A percentile compares a stretch with the other conserved stretches of the same genome.
Conservation (phyloP, 2,888 invertebrate genomes). For the Drosophila cognata region DNA sequence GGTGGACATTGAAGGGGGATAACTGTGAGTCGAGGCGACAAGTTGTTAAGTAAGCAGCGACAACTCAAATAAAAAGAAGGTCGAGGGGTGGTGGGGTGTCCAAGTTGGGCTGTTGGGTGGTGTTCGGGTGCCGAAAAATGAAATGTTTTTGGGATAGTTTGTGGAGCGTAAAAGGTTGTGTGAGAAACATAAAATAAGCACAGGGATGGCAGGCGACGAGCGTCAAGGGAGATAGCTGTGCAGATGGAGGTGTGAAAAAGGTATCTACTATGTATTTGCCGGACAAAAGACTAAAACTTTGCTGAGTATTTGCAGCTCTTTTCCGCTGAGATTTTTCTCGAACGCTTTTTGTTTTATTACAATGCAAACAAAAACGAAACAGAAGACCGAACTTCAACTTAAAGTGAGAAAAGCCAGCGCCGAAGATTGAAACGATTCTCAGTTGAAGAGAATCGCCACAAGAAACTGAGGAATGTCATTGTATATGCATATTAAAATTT, state of each 20-base stretch:
- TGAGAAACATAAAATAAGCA: conserved; percentile 21
- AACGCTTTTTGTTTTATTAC: conserved; percentile 59
- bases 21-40: conserved; percentile 59
- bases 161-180: conserved; percentile 53
- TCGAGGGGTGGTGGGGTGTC: conserved; percentile 22
- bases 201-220: not conserved
- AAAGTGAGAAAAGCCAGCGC: conserved; percentile 74
- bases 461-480: conserved; percentile 51
- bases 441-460: conserved; percentile 34
- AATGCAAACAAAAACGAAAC: conserved; percentile 52
- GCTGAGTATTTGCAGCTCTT: conserved; percentile 48
- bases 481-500: conserved; percentile 76
- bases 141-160: conserved; percentile 50
- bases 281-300: conserved; percentile 56
- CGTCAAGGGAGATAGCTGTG: not conserved
- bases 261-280: conserved; percentile 29
- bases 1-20: not conserved
- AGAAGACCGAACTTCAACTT: conserved; percentile 6
- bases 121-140: conserved; percentile 33
- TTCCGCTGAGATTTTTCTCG: conserved; percentile 62
- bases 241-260: conserved; percentile 72
- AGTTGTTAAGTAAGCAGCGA: conserved; percentile 79
- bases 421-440: conserved; percentile 52
- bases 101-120: conserved; percentile 19
- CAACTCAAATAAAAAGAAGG: conserved; percentile 71